Conservation (phyloP, 1,140 invertebrate genomes). For the Tetragonula clypearis region DNA sequence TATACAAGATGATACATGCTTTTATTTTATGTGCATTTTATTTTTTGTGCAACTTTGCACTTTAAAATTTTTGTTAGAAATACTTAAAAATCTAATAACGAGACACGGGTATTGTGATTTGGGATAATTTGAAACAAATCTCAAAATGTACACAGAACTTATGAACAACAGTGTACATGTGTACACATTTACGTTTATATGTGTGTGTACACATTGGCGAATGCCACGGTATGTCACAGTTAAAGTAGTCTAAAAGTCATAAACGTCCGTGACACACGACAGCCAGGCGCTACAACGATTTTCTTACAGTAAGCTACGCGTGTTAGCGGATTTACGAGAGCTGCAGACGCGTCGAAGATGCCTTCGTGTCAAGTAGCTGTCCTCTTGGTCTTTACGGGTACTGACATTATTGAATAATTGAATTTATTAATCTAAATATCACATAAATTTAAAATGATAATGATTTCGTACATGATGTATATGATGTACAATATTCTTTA, state of each 20-base stretch:
- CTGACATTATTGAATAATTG: slow-evolving; percentile 15
- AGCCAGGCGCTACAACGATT: slow-evolving; percentile 15
- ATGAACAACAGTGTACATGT: not conserved
- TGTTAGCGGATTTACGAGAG: slow-evolving; percentile 43
- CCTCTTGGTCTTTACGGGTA: not conserved
- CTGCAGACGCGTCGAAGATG: slow-evolving; percentile 20
- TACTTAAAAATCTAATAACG: too few species aligned
- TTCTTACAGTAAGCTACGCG: slow-evolving; percentile 6
- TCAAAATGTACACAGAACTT: not conserved
- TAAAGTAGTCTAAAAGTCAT: slow-evolving; percentile 47
- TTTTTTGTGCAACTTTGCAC: too few species aligned
- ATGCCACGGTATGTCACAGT: slow-evolving; percentile 37
- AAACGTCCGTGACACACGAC: slow-evolving; percentile 44
- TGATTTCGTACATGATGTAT: not conserved
- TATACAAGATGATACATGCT: too few species aligned
- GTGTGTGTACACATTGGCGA: not conserved
- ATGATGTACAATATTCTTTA: not conserved
- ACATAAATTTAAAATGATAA: not conserved
- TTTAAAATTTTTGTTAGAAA: too few species aligned
- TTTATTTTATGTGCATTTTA: too few species aligned
- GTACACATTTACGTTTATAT: not conserved
- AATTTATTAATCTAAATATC: slow-evolving; percentile 13
- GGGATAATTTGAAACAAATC: too few species aligned
- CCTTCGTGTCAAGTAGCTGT: not conserved
- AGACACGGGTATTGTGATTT: too few species aligned